Percentiles rank a stretch among this genome's conserved stretches.
Evolutionary conservation across 2,797 vertebrate species (phyloP).

Genomic region (Artibeus lituratus): DNA sequence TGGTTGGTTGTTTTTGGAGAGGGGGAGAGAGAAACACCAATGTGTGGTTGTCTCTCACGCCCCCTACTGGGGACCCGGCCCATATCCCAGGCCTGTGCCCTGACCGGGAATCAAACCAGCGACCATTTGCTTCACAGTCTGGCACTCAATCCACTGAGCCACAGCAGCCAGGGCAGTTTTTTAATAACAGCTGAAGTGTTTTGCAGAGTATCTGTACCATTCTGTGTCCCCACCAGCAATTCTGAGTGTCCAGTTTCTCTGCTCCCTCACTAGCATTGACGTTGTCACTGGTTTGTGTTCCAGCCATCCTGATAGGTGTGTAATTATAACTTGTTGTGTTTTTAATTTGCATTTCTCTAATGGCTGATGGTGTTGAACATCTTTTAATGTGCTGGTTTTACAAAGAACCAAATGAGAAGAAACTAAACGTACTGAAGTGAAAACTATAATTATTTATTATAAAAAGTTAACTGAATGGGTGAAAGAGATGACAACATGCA

Average conservation of each 20-base stretch:
- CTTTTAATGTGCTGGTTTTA: slow-evolving; percentile 4
- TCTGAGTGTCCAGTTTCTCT: neutral
- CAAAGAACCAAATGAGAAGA: neutral
- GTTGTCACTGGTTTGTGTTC: neutral
- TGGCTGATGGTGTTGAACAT: slow-evolving; percentile 5
- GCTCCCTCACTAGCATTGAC: neutral
- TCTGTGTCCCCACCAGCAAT: too few species aligned
- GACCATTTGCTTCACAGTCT: too few species aligned
- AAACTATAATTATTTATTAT: slow-evolving; percentile 14
- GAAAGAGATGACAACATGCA: neutral
- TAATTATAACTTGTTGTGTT: neutral
- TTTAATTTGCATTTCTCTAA: slow-evolving; percentile 28
- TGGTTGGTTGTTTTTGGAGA: too few species aligned
- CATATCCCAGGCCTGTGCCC: too few species aligned
- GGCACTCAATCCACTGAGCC: too few species aligned
- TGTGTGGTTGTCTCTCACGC: too few species aligned
- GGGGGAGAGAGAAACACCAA: too few species aligned
- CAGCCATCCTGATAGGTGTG: neutral
- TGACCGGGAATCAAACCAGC: too few species aligned
- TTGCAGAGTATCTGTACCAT: neutral
- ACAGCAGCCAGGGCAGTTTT: neutral
- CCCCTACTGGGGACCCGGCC: too few species aligned
- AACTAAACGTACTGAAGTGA: neutral
- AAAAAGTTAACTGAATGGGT: neutral
- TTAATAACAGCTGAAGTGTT: neutral